Percentiles rank a stretch among this genome's conserved stretches.
Evolutionary conservation across 2,888 invertebrate genomes (phyloP).

Genomic region (Digitonthophagus gazella): DNA sequence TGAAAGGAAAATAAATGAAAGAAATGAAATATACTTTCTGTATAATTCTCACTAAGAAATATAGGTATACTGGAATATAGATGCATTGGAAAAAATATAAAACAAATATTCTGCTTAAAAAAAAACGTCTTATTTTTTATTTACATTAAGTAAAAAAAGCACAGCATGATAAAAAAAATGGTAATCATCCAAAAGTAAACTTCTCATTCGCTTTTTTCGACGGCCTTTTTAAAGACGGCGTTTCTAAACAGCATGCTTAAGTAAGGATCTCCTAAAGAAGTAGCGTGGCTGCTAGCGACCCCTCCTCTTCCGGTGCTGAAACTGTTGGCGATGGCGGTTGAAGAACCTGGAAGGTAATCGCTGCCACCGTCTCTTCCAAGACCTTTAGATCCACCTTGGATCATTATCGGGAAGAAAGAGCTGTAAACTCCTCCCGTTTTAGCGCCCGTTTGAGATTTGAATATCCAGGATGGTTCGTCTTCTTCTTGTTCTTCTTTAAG

Average conservation of each 20-base stretch:
- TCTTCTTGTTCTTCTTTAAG: slow-evolving; percentile 53
- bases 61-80: no score
- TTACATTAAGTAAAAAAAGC: not conserved
- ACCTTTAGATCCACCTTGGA: slow-evolving; percentile 43
- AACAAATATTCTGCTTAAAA: not conserved
- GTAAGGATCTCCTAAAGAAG: slow-evolving; percentile 64
- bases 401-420: slow-evolving; percentile 68
- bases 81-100: not conserved
- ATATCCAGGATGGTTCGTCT: slow-evolving; percentile 48
- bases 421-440: slow-evolving; percentile 43
- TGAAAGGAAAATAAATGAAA: no score
- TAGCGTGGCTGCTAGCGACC: slow-evolving; percentile 70
- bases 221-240: slow-evolving; percentile 23
- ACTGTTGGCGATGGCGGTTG: slow-evolving; percentile 71
- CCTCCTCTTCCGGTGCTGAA: slow-evolving; percentile 71
- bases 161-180: not conserved
- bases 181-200: not conserved
- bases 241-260: slow-evolving; percentile 50
- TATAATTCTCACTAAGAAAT: no score
- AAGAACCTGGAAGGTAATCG: slow-evolving; percentile 55
- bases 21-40: no score
- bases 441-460: slow-evolving; percentile 24
- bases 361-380: slow-evolving; percentile 32
- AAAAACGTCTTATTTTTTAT: not conserved
- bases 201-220: not conserved